A percentile compares a stretch with the other conserved stretches of the same genome.
Conservation (phyloP, 2,113 vertebrate species). For the Cynocephalus volans region DNA sequence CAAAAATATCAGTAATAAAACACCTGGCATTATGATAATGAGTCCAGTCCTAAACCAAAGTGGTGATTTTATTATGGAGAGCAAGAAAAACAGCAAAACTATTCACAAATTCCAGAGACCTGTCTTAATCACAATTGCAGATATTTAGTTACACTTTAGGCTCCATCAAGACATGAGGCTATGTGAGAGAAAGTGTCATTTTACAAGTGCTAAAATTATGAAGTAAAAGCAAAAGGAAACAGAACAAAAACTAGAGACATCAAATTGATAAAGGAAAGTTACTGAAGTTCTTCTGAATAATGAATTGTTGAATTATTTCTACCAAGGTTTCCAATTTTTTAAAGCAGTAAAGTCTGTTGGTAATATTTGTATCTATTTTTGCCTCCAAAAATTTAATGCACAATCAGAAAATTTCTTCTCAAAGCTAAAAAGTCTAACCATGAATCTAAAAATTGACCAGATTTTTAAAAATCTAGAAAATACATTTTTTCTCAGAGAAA, state of each 20-base stretch:
- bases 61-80: not conserved
- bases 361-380: not conserved
- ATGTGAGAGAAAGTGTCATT: not conserved
- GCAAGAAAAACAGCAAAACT: not conserved
- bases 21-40: not conserved
- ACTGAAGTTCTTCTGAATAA: not conserved
- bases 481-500: not conserved
- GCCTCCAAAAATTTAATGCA: not conserved
- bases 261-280: conserved; percentile 27
- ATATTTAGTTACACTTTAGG: not conserved
- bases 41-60: not conserved
- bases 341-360: not conserved
- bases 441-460: not conserved
- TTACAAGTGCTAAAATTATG: conserved; percentile 36
- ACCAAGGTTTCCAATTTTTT: not conserved
- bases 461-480: conserved; percentile 12
- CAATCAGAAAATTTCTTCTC: not conserved
- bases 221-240: conserved; percentile 34
- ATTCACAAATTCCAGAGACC: not conserved
- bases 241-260: not conserved
- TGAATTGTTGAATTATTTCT: not conserved
- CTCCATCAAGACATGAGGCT: not conserved
- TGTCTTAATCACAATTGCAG: not conserved
- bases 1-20: not conserved
- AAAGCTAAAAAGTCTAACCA: not conserved